Evolutionary conservation across 2,888 invertebrate species (phyloP), one percentile per base, ranked within the genome.

Genomic region (Sarcophaga carnaria): DNA sequence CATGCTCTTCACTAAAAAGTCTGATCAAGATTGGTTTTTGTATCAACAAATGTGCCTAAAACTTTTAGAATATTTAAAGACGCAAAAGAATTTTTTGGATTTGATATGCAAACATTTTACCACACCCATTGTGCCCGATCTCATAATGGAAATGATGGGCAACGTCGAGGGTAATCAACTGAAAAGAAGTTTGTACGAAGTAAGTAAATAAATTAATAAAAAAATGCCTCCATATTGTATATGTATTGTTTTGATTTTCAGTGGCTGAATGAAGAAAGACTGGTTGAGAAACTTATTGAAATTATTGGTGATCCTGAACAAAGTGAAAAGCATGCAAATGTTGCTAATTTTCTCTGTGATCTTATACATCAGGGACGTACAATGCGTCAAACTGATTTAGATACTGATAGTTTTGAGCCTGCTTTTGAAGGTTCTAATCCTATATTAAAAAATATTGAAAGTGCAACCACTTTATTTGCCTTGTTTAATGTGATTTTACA

Each of bases 71-170:
- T 98, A 97, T 95, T 95, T 99, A 93, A 97, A 97, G 94, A 95
- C 96, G 87, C 96, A 97, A 93, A 96, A 96, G 90, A 96, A 97
- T 94, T 98, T 98, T 95, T 95, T 99, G 93, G 96, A 97, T 89
- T 95, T 97, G 93, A 95, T 99, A 92, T 95, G 98, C 92, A 96
- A 96, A 91, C 98, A 99, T 94, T 95, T 99, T 92, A 96, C 97
- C 91, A 98, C 98, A 72, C 98, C 98, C 37, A 98, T 98, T 90
- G 97, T 99, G 91, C 98, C 98, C 95, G 98, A 99, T 95, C 95
- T 98, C 90, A 96, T 98, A 93, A 95, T 96, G 91, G 97, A 97
- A 94, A 96, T 97, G 92, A 96, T 98, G 93, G 97, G 97, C 88
- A 95, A 97, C 90, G 96, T 98, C 79, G 97, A 97, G 93, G 96